A percentile compares a stretch with the other conserved stretches of the same genome.
phyloP scores from a whole-genome alignment of 2,113 vertebrate species.

The Corynorhinus townsendii region DNA sequence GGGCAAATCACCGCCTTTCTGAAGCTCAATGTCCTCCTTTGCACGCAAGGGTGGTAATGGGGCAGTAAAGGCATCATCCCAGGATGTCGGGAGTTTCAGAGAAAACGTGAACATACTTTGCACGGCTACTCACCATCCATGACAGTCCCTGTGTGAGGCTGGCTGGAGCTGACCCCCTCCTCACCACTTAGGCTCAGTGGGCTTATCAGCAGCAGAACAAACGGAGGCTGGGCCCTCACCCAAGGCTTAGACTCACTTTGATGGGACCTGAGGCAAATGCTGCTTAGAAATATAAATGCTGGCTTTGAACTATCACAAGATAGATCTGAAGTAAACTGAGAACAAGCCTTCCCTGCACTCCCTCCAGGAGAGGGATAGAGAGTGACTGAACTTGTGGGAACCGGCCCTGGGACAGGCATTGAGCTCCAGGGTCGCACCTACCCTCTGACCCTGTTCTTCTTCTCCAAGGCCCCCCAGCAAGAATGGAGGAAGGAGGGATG shows the following conservation, averaged over 20 bases:
- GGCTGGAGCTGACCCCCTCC: too few species aligned
- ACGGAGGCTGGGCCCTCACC: not conserved
- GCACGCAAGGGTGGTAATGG: not conserved
- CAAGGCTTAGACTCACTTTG: not conserved
- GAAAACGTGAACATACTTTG: not conserved
- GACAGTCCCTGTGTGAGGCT: not conserved
- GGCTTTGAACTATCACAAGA: not conserved
- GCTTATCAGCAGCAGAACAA: not conserved
- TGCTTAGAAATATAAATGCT: not conserved
- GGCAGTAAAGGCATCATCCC: not conserved
- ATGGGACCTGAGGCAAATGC: not conserved
- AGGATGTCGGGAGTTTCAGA: not conserved
- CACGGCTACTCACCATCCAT: fast-evolving
- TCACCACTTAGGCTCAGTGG: not conserved
- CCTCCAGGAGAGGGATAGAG: not conserved
- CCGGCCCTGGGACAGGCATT: not conserved
- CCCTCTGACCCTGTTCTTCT: not conserved
- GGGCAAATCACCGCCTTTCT: not conserved
- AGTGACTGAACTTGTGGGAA: not conserved
- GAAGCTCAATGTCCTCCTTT: not conserved
- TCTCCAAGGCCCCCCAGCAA: not conserved
- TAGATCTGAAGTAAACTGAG: not conserved
- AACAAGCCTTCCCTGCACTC: not conserved
- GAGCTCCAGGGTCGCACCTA: too few species aligned
- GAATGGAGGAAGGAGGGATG: not conserved